phyloP scores from a whole-genome alignment of 2,888 invertebrate species.

The Syrista parreyssii region DNA sequence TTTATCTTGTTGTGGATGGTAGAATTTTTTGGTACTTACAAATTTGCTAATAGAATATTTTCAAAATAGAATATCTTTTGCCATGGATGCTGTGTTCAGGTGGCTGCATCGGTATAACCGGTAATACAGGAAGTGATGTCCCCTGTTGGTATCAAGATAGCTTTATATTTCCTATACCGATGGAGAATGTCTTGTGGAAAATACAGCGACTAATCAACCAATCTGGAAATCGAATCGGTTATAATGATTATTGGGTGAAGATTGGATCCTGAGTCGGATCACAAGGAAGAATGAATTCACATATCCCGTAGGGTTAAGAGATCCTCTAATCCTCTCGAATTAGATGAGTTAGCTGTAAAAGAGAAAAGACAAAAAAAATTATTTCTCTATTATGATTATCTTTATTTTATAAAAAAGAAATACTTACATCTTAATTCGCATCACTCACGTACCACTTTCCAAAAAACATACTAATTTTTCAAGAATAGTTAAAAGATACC shows the following conservation, averaged over 20 bases:
- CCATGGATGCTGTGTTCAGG: background rate
- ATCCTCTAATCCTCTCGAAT: background rate
- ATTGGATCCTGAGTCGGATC: background rate
- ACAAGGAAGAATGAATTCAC: slow-evolving; percentile 47
- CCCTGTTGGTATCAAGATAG: too few species aligned
- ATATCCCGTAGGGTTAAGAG: slow-evolving; percentile 49
- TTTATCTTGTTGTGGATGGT: too few species aligned
- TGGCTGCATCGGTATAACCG: background rate
- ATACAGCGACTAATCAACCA: background rate
- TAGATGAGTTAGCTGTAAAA: background rate
- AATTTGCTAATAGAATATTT: too few species aligned
- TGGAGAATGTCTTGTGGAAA: background rate
- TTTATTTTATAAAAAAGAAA: background rate
- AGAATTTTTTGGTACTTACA: too few species aligned
- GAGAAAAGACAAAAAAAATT: background rate
- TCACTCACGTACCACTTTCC: too few species aligned
- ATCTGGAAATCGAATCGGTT: background rate
- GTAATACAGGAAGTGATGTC: background rate
- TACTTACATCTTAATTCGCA: too few species aligned
- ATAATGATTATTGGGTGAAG: too few species aligned
- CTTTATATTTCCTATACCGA: too few species aligned
- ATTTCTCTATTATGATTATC: background rate
- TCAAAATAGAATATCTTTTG: too few species aligned
- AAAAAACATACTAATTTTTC: too few species aligned
- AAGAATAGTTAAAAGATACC: too few species aligned